These are phyloP conservation scores for Turritopsis rubra DNA, from an alignment of 30 jellyfish, hydroid and myxozoan genomes.

Conservation along the genomic window DNA sequence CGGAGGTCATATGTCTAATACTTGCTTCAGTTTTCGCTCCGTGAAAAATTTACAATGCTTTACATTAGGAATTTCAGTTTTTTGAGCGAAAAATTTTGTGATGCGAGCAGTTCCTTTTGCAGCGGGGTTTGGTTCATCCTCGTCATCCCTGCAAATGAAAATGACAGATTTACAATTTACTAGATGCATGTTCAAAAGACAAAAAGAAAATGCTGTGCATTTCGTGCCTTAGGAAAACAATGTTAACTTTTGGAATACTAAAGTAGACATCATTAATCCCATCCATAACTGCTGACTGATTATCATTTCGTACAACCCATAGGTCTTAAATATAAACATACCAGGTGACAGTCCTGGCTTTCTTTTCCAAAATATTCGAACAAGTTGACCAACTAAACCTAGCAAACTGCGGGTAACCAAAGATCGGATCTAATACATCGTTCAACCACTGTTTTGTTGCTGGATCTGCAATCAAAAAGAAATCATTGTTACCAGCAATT, in stretches of 20 bases:
- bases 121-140: slow-evolving; percentile 74
- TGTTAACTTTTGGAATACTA: no score
- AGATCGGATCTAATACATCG: slow-evolving; percentile 67
- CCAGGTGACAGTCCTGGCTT: slow-evolving; percentile 70
- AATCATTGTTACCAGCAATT: neutral
- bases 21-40: slow-evolving; percentile 77
- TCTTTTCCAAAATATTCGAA: slow-evolving; percentile 50
- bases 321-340: neutral
- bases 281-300: neutral
- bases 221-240: neutral
- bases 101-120: slow-evolving; percentile 62
- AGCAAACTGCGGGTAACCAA: slow-evolving; percentile 89
- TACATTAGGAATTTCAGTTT: slow-evolving; percentile 25
- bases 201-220: neutral
- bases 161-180: no score
- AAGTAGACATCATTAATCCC: neutral
- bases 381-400: slow-evolving; percentile 97
- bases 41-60: slow-evolving; percentile 53
- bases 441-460: slow-evolving; percentile 77
- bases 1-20: slow-evolving; percentile 13
- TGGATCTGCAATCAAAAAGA: slow-evolving; percentile 51
- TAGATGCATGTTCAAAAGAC: neutral
- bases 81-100: slow-evolving; percentile 59
- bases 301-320: neutral
- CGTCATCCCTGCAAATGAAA: neutral